Percentiles rank a stretch among this genome's conserved stretches.
These are phyloP conservation scores for Cephus pygmeus DNA, from an alignment of 2,888 invertebrate genomes.

Conservation along the genomic window DNA sequence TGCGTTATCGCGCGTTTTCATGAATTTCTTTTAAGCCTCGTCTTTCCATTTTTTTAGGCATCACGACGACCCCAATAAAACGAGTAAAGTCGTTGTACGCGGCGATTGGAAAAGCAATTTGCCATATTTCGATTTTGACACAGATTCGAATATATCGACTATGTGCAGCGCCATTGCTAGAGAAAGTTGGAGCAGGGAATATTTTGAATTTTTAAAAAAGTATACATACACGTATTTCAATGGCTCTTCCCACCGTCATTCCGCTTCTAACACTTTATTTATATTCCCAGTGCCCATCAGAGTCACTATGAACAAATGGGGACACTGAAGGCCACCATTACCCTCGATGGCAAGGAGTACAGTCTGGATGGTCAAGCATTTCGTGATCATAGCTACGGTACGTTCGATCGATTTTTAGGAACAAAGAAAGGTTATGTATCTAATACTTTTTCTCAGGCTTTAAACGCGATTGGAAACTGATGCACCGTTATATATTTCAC, in stretches of 20 bases:
- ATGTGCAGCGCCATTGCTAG: slow-evolving; percentile 80
- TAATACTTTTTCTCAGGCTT: slow-evolving; percentile 66
- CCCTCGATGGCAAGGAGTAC: slow-evolving; percentile 68
- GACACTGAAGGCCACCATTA: slow-evolving; percentile 71
- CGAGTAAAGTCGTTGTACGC: slow-evolving; percentile 72
- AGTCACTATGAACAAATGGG: slow-evolving; percentile 89
- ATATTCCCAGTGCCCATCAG: slow-evolving; percentile 74
- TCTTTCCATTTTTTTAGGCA: slow-evolving; percentile 57
- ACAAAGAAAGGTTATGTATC: background rate
- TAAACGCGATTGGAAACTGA: slow-evolving; percentile 78
- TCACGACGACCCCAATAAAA: slow-evolving; percentile 66
- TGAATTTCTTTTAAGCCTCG: background rate
- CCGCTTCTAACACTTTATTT: background rate
- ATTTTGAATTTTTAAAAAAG: slow-evolving; percentile 75
- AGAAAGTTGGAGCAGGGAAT: slow-evolving; percentile 78
- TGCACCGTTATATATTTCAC: slow-evolving; percentile 84
- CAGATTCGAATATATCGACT: slow-evolving; percentile 74
- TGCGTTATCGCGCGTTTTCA: background rate
- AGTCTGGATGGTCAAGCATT: slow-evolving; percentile 73
- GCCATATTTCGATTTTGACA: slow-evolving; percentile 79
- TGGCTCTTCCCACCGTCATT: background rate
- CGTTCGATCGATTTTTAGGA: slow-evolving; percentile 32
- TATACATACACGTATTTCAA: slow-evolving; percentile 56
- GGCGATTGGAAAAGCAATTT: slow-evolving; percentile 74
- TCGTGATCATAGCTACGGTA: slow-evolving; percentile 84